These are phyloP conservation scores for Notamacropus eugenii DNA, from an alignment of 2,797 vertebrate species.

Conservation along the genomic window DNA sequence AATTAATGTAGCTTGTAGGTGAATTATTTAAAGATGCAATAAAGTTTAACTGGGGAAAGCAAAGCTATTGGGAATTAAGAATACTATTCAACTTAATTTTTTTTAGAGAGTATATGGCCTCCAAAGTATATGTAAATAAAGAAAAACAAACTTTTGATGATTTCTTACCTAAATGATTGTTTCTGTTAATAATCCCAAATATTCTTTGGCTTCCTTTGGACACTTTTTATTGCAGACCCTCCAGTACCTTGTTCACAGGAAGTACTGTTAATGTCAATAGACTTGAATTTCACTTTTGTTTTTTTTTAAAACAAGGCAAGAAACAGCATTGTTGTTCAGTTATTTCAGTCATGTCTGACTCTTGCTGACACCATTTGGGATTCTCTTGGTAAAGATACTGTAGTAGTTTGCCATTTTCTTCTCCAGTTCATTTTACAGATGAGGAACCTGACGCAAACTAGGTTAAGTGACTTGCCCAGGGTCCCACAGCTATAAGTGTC, in stretches of 20 bases:
- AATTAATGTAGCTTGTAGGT: slow-evolving; percentile 67
- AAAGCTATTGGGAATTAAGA: slow-evolving; percentile 63
- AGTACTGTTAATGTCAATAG: too few relatives aligned
- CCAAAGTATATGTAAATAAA: slow-evolving; percentile 17
- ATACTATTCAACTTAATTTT: slow-evolving; percentile 59
- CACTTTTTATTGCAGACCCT: neutral
- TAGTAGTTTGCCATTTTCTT: too few relatives aligned
- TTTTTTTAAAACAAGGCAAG: too few relatives aligned
- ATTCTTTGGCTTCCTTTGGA: neutral
- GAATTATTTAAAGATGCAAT: slow-evolving; percentile 72
- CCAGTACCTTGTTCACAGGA: too few relatives aligned
- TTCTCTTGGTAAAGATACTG: too few relatives aligned
- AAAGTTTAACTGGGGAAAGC: slow-evolving; percentile 67
- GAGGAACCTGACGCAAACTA: too few relatives aligned
- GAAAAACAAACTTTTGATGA: slow-evolving; percentile 28
- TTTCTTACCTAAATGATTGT: slow-evolving; percentile 3
- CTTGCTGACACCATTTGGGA: too few relatives aligned
- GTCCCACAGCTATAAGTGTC: neutral
- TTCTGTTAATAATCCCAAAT: neutral
- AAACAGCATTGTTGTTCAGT: too few relatives aligned
- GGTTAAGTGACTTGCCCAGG: neutral
- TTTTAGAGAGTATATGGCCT: slow-evolving; percentile 49
- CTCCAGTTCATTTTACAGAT: too few relatives aligned
- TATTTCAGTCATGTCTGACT: too few relatives aligned
- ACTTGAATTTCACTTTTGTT: too few relatives aligned